These are phyloP conservation scores for Austrofundulus limnaeus DNA, from an alignment of 2,113 vertebrate genomes.

Conservation along the genomic window DNA sequence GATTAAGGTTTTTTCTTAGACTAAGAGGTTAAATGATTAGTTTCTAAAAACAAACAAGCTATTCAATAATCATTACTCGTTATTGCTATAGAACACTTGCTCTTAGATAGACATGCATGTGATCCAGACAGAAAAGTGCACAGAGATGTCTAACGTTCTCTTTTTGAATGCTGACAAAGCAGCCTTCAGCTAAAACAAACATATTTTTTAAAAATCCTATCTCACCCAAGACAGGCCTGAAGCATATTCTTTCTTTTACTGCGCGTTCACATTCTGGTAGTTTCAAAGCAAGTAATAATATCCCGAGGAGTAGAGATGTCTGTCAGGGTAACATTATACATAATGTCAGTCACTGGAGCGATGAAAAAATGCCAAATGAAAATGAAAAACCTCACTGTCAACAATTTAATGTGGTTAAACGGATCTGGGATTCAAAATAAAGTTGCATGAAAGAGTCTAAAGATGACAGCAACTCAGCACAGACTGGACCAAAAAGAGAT, in stretches of 20 bases:
- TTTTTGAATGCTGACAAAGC: constrained; percentile 52
- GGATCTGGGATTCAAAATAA: too few species aligned
- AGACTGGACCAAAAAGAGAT: too few species aligned
- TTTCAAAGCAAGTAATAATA: constrained; percentile 19
- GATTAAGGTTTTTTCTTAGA: neutral
- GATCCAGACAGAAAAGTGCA: neutral
- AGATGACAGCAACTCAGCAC: too few species aligned
- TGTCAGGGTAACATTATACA: neutral
- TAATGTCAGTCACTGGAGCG: too few species aligned
- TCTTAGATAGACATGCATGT: neutral
- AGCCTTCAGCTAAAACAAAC: constrained; percentile 40
- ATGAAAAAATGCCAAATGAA: too few species aligned
- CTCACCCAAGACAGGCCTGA: constrained; percentile 34
- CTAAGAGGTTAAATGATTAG: neutral
- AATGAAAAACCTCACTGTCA: too few species aligned
- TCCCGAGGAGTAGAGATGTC: neutral
- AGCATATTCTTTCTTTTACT: constrained; percentile 24
- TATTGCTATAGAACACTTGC: neutral
- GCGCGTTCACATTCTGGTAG: constrained; percentile 21
- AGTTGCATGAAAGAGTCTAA: too few species aligned
- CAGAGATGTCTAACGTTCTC: constrained; percentile 32
- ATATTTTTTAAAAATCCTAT: constrained; percentile 41
- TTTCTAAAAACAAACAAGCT: neutral
- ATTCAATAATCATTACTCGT: neutral
- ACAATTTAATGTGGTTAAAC: too few species aligned